A percentile compares a stretch with the other conserved stretches of the same genome.
phyloP scores from a whole-genome alignment of 2,113 vertebrate species.

The Callopanchax toddi region DNA sequence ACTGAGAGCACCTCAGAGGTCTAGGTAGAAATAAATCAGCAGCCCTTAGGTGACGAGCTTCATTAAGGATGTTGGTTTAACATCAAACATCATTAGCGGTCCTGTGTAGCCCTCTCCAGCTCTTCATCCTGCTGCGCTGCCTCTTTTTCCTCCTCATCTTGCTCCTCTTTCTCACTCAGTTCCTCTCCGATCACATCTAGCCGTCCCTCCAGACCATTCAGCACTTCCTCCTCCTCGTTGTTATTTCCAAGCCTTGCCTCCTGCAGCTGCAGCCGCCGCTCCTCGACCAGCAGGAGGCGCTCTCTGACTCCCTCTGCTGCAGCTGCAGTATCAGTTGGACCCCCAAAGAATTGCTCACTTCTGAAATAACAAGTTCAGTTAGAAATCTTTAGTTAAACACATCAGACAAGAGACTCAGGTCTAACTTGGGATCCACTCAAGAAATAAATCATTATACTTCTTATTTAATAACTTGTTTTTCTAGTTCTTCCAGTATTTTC shows the following conservation, averaged over 20 bases:
- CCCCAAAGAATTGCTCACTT: conserved; percentile 95
- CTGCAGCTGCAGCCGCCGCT: conserved; percentile 85
- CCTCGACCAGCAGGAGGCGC: conserved; percentile 91
- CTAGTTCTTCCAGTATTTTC: no score
- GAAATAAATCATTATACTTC: no score
- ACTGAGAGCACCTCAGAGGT: not conserved
- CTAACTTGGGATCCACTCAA: no score
- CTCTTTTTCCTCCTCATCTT: conserved; percentile 48
- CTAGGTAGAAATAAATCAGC: conserved; percentile 12
- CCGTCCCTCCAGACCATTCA: conserved; percentile 62
- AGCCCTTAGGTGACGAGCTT: conserved; percentile 40
- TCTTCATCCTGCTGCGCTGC: conserved; percentile 41
- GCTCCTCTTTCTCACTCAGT: conserved; percentile 77
- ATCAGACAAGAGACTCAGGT: no score
- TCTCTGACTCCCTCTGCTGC: conserved; percentile 92
- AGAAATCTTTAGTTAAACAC: no score
- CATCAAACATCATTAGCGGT: conserved; percentile 46
- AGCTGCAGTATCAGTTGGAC: conserved; percentile 90
- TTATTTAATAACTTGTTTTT: no score
- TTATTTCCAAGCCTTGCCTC: conserved; percentile 30
- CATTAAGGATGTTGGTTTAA: conserved; percentile 35
- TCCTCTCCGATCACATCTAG: conserved; percentile 82
- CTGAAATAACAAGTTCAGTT: conserved; percentile 60
- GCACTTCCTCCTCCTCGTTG: conserved; percentile 29
- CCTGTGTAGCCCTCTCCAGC: conserved; percentile 62